A percentile compares a stretch with the other conserved stretches of the same genome.
phyloP scores from a whole-genome alignment of 2,797 vertebrate species.

The Pygocentrus nattereri region DNA sequence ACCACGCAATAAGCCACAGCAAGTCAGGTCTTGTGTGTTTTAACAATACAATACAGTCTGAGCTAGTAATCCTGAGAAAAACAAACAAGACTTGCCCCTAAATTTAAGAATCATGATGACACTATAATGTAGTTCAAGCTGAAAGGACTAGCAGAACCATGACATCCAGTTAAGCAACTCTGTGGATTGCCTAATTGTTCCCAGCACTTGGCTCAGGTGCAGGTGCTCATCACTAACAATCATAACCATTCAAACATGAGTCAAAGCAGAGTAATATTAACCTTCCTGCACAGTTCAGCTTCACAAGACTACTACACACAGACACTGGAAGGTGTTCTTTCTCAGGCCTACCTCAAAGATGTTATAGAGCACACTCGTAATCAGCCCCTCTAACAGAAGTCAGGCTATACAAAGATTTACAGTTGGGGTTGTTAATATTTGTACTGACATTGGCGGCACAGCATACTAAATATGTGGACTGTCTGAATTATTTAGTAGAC shows the following conservation, averaged over 20 bases:
- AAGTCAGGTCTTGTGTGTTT: constrained; percentile 1
- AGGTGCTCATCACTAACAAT: background rate
- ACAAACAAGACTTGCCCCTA: background rate
- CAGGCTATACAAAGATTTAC: background rate
- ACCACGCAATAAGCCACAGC: background rate
- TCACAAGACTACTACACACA: no score
- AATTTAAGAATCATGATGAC: constrained; percentile 14
- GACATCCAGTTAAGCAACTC: background rate
- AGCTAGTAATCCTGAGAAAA: constrained; percentile 32
- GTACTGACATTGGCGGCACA: background rate
- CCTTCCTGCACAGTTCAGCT: background rate
- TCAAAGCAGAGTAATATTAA: constrained; percentile 2
- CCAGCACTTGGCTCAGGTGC: background rate
- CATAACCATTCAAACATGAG: background rate
- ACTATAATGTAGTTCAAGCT: constrained; percentile 1
- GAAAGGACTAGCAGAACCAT: background rate
- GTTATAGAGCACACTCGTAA: constrained; percentile 41
- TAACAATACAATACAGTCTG: constrained; percentile 18
- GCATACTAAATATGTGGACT: no score
- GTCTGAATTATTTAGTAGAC: background rate
- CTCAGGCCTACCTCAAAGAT: background rate
- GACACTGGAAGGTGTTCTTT: no score
- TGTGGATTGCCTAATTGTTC: constrained; percentile 16
- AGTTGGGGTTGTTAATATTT: background rate
- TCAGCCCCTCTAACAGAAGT: constrained; percentile 26